These are phyloP conservation scores for Panagrolaimus sp. DNA, from an alignment of 1,140 invertebrate species.

Conservation along the genomic window DNA sequence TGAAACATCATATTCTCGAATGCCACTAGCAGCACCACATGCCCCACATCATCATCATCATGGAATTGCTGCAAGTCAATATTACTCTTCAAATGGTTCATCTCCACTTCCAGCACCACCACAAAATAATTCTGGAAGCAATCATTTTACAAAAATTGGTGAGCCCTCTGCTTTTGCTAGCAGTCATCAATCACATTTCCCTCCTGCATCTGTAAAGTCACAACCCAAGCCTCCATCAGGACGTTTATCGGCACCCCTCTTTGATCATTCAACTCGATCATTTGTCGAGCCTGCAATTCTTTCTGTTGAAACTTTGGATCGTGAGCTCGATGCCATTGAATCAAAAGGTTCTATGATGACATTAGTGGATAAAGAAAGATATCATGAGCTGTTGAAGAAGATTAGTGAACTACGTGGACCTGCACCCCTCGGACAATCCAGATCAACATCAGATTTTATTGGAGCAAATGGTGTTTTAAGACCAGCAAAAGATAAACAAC, in stretches of 20 bases:
- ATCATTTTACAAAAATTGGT: too few relatives aligned
- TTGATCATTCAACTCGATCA: slow-evolving; percentile 17
- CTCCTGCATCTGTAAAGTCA: neutral
- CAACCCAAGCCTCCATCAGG: slow-evolving; percentile 21
- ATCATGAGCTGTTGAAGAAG: neutral
- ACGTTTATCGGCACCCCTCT: slow-evolving; percentile 37
- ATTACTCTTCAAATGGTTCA: neutral
- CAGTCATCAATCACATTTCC: neutral
- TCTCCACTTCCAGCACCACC: slow-evolving; percentile 2
- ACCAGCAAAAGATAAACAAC: too few relatives aligned
- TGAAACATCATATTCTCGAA: too few relatives aligned
- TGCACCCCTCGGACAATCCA: neutral
- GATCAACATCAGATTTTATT: too few relatives aligned
- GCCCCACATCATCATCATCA: neutral
- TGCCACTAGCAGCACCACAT: too few relatives aligned
- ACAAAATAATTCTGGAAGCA: too few relatives aligned
- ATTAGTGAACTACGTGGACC: neutral
- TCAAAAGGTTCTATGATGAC: neutral
- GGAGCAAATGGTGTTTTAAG: too few relatives aligned
- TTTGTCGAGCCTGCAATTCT: neutral
- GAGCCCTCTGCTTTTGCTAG: neutral
- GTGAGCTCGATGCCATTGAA: slow-evolving; percentile 8
- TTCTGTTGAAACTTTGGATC: neutral
- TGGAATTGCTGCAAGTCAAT: too few relatives aligned
- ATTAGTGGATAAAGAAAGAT: neutral